Evolutionary conservation across 35 echinoderm and acorn worm species (phyloP).

Genomic region (Stichopus chloronotus): DNA sequence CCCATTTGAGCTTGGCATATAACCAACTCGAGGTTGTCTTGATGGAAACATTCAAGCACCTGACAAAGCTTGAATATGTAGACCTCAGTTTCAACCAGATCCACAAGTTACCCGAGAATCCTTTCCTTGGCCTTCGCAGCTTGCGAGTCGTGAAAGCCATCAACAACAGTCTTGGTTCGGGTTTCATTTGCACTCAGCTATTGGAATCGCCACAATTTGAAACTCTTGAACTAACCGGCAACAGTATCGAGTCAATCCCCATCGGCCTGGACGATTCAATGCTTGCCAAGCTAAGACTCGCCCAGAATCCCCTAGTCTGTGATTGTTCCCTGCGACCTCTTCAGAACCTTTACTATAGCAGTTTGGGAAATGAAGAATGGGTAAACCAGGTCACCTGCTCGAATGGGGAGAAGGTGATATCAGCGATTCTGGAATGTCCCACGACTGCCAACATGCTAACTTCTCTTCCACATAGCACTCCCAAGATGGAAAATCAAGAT

Average conservation of each 20-base stretch:
- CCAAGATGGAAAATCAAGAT: too few relatives aligned
- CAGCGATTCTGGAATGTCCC: constrained; percentile 3
- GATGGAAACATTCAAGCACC: constrained; percentile 30
- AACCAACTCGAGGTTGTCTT: constrained; percentile 39
- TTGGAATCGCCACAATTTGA: neutral
- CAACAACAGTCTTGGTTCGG: constrained; percentile 19
- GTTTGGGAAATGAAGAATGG: neutral
- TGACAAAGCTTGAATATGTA: constrained; percentile 48
- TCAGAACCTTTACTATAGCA: neutral
- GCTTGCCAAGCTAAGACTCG: neutral
- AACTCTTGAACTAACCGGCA: constrained; percentile 49
- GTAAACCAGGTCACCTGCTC: neutral
- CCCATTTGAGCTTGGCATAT: constrained; percentile 42
- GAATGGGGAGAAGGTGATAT: neutral
- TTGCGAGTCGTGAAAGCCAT: neutral
- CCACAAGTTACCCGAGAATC: neutral
- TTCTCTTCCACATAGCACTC: too few relatives aligned
- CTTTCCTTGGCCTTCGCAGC: neutral
- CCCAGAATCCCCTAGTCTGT: constrained; percentile 4
- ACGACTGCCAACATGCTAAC: neutral
- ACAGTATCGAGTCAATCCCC: constrained; percentile 14
- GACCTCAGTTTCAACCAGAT: constrained; percentile 59
- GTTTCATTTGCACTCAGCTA: neutral
- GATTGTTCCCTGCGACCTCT: constrained; percentile 15
- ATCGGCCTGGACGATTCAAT: neutral